Evolutionary conservation across 2,888 invertebrate species (phyloP), one percentile per base, ranked within the genome.

Genomic region (Oscheius sp.): DNA sequence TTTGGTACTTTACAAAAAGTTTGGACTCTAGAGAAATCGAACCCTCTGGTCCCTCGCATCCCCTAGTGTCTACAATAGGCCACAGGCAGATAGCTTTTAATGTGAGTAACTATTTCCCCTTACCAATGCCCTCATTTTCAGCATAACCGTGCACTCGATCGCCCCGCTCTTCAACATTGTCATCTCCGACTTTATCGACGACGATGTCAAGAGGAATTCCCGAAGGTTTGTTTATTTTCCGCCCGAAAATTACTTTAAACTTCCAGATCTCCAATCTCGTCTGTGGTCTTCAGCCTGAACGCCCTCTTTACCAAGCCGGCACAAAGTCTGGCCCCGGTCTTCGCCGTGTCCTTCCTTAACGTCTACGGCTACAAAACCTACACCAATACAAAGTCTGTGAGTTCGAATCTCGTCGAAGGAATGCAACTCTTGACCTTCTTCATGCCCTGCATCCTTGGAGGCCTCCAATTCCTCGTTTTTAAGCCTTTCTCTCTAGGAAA

Each of bases 291-390:
- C 80, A 82, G 85, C 53, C 66, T 89, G 37, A 89, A 89, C 68
- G 89, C 89, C 0, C 77, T 89, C n/a, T 79, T 89, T 58, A 83
- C 84, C 32, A 89, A 89, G 75, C 89, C 89, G 7, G 87, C 89
- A 1, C 85, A 86, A 60, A 88, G 87, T 1, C 75, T 89, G 7
- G 88, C 88, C 48, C 89, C 89, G 0, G 76, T 89, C 3, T 68
- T 82, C 33, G 79, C 85, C 57, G 87, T 89, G 1, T 78, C 79
- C 60, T 74, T 87, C 29, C 75, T 89, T 32, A 87, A 89, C 66
- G 59, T 62, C 10, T 76, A 74, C 33, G 84, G 82, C n/a, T 87
- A 87, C 74, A 78, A 85, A 82, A 74, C 74, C 9, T 85, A 82
- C 68, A 72, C 84, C 13, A 74, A 75, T 21, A 73, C 66, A 5